Conservation (phyloP, 2,113 vertebrate species). For the Glaucidium brasilianum region DNA sequence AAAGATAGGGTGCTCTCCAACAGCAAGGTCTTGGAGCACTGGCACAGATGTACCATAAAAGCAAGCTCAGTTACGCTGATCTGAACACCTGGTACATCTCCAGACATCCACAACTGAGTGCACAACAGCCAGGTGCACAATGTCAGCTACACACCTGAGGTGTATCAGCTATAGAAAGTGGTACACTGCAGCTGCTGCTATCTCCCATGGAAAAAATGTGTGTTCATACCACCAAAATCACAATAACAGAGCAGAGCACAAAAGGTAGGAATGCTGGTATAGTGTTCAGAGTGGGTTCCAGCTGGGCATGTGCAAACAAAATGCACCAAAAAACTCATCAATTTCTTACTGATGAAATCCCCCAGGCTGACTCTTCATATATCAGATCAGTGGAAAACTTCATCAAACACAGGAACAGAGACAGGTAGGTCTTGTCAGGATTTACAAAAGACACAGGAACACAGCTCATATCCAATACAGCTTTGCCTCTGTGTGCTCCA, state of each 20-base stretch:
- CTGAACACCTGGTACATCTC: neutral
- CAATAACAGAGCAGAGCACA: neutral
- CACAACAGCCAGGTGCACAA: neutral
- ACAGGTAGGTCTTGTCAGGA: constrained; percentile 18
- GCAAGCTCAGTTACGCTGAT: neutral
- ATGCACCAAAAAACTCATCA: neutral
- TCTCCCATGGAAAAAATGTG: neutral
- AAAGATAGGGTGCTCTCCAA: neutral
- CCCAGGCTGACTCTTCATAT: neutral
- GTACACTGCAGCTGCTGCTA: neutral
- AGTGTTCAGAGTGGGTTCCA: neutral
- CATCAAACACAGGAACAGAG: neutral
- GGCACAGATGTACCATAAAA: neutral
- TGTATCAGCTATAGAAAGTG: neutral
- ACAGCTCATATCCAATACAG: neutral
- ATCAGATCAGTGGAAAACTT: constrained; percentile 29
- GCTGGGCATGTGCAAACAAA: neutral
- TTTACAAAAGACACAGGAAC: constrained; percentile 15
- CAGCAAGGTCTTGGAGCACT: neutral
- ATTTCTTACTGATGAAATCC: neutral
- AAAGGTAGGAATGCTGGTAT: neutral
- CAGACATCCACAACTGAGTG: neutral
- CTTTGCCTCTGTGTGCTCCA: neutral
- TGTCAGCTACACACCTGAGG: neutral
- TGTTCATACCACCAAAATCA: neutral